Percentiles rank a stretch among this genome's conserved stretches.
Conservation (phyloP, 2,797 vertebrate species). For the Diplodus puntazzo region DNA sequence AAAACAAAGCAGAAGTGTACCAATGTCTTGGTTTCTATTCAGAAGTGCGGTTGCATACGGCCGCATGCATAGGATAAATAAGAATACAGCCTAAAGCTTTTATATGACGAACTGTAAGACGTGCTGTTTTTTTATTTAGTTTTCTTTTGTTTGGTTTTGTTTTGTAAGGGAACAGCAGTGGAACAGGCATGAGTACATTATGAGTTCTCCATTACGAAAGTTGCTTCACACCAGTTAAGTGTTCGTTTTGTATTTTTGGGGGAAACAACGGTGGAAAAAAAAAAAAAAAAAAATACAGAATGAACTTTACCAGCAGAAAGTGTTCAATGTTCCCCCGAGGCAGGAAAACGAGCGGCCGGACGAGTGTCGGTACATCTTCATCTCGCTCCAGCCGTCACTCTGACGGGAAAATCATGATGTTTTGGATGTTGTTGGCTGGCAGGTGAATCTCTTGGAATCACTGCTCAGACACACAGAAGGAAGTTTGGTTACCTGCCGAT, state of each 20-base stretch:
- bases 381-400: constrained; percentile 8
- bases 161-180: constrained; percentile 84
- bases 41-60: constrained; percentile 88
- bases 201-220: constrained; percentile 81
- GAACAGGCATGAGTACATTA: constrained; percentile 84
- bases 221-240: constrained; percentile 85
- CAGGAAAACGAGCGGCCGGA: constrained; percentile 1
- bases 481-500: constrained; percentile 12
- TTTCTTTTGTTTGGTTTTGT: neutral
- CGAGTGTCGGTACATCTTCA: constrained; percentile 19
- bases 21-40: constrained; percentile 98
- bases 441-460: constrained; percentile 1
- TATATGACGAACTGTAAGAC: constrained; percentile 91
- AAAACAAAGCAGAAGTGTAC: constrained; percentile 93
- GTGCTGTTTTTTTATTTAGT: constrained; percentile 86
- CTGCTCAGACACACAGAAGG: neutral
- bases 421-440: neutral
- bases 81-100: constrained; percentile 95
- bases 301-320: constrained; percentile 88
- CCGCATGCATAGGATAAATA: constrained; percentile 89
- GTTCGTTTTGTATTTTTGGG: constrained; percentile 74
- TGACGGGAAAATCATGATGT: constrained; percentile 5
- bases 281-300: constrained; percentile 70
- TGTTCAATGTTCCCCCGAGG: constrained; percentile 52
- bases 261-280: neutral